Conservation (phyloP, 2,888 invertebrate genomes). For the Dysmachus trigonus region DNA sequence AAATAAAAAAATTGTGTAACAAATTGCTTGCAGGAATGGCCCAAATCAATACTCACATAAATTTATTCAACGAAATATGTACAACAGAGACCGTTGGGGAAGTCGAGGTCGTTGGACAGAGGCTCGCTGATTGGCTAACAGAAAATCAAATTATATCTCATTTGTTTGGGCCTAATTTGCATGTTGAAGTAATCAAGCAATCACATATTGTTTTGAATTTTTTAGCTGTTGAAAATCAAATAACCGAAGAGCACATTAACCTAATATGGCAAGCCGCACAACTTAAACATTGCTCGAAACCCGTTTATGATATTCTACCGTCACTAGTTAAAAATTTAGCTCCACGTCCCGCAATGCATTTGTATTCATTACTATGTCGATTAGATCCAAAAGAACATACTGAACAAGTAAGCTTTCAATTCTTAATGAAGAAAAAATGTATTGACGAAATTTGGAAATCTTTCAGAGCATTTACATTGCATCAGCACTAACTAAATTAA, state of each 20-base stretch:
- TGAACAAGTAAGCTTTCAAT: slow-evolving; percentile 73
- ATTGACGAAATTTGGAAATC: neutral
- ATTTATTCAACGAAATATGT: slow-evolving; percentile 89
- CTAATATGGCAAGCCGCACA: slow-evolving; percentile 95
- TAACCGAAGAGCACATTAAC: slow-evolving; percentile 90
- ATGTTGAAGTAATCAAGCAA: slow-evolving; percentile 94
- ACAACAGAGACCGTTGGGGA: slow-evolving; percentile 88
- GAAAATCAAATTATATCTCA: slow-evolving; percentile 91
- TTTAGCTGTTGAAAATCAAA: slow-evolving; percentile 89
- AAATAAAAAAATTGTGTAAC: neutral
- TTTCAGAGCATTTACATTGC: slow-evolving; percentile 80
- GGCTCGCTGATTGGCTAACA: slow-evolving; percentile 88
- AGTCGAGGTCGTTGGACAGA: slow-evolving; percentile 84
- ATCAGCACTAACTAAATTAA: slow-evolving; percentile 87
- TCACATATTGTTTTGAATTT: slow-evolving; percentile 93
- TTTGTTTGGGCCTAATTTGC: slow-evolving; percentile 96
- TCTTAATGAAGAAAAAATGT: slow-evolving; percentile 62
- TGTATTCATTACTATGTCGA: slow-evolving; percentile 85
- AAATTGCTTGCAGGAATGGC: slow-evolving; percentile 69
- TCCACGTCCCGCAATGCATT: slow-evolving; percentile 85
- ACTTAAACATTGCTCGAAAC: slow-evolving; percentile 92
- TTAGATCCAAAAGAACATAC: slow-evolving; percentile 92
- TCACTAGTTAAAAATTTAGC: slow-evolving; percentile 90
- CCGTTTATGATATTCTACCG: slow-evolving; percentile 89
- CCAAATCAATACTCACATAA: slow-evolving; percentile 94